phyloP scores from a whole-genome alignment of 1,140 invertebrate species.

The roundworm (Caenorhabditis elegans) region WBcel235 BX284605.5:3196001-3196500 shows the following conservation, averaged over 20 bases:
- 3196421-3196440: conserved; percentile 44
- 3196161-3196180: no score
- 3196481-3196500: not conserved
- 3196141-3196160: no score
- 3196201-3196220: not conserved
- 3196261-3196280: conserved; percentile 34
- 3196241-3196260: not conserved
- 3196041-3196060: no score
- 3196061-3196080: no score
- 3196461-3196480: conserved; percentile 14
- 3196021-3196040: no score
- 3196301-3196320: not conserved
- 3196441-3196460: conserved; percentile 36
- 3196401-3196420: conserved; percentile 35
- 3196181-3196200: not conserved
- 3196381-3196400: conserved; percentile 9
- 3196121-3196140: no score
- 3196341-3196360: conserved; percentile 50
- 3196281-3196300: conserved; percentile 42
- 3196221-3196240: not conserved
- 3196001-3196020: no score
- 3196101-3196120: no score
- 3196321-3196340: not conserved
- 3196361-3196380: conserved; percentile 46
- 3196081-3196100: no score